Evolutionary conservation across 2,888 invertebrate species (phyloP), one percentile per base, ranked within the genome.

Genomic region (Rhingia campestris): DNA sequence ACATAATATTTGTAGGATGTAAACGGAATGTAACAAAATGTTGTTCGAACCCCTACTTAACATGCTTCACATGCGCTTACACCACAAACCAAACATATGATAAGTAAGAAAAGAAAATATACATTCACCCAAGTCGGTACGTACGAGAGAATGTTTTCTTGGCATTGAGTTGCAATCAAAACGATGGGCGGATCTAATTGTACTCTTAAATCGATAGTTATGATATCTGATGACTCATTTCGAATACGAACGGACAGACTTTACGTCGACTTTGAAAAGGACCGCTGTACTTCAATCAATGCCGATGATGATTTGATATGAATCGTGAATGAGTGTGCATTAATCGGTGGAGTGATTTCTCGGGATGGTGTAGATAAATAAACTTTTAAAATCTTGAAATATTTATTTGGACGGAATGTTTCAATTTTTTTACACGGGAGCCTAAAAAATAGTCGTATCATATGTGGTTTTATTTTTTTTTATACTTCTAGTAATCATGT

Each of bases 191-290:
- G 74, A 80, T 80, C 84, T 84, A 84, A 84, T 84, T 84, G 84
- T 80, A 75, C 84, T 84, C 74, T 84, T 84, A 84, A 84, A 80
- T 84, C 84, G 84, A 84, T 84, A 84, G 84, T 84, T 74, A 80
- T 84, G 75, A 84, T 84, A 84, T 84, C 74, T 84, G 84, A 84
- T 84, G 84, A 84, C 84, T 84, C 84, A 84, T 75, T 79, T 84
- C 41, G 54, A 75, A 69, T 70, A 73, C 73, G 80, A 84, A 80
- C 69, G 80, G 70, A 66, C 80, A 84, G 84, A 84, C 84, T 74
- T 75, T 66, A 64, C 74, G 80, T 84, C 84, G 70, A 61, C 84
- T 84, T 84, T 84, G 80, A 84, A 84, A 80, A 70, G 74, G 66
- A 84, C 80, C 84, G 84, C 84, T 84, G 79, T 70, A 80, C 84